phyloP scores from a whole-genome alignment of 53 echinoderm and acorn worm genomes.

The Holothuria scabra region DNA sequence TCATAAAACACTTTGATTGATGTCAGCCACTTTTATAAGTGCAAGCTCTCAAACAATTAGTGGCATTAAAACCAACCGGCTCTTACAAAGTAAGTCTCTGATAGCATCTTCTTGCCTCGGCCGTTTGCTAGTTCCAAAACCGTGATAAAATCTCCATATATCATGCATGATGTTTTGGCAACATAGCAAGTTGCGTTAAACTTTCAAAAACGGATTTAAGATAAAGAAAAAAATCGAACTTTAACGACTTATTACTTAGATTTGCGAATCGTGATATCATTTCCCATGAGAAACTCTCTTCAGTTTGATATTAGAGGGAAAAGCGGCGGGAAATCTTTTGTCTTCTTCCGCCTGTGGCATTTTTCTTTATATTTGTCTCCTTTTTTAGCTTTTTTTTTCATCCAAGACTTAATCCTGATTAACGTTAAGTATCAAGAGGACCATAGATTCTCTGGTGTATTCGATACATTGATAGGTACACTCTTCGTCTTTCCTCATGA shows the following conservation, averaged over 20 bases:
- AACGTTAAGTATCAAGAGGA: conserved; percentile 17
- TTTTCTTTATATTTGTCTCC: conserved; percentile 6
- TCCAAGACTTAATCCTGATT: conserved; percentile 22
- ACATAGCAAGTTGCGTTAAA: too few species aligned
- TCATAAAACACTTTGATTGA: too few species aligned
- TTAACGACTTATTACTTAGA: conserved; percentile 40
- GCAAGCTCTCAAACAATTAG: too few species aligned
- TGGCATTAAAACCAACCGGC: too few species aligned
- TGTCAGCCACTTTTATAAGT: too few species aligned
- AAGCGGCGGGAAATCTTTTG: conserved; percentile 33
- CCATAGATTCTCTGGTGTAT: conserved; percentile 25
- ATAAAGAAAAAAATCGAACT: conserved; percentile 11
- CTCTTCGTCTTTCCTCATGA: neutral
- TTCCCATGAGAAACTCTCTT: conserved; percentile 25
- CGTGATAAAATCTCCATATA: too few species aligned
- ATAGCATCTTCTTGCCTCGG: too few species aligned
- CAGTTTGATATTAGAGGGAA: conserved; percentile 14
- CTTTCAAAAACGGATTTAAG: too few species aligned
- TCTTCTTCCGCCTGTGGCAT: conserved; percentile 36
- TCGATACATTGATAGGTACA: neutral
- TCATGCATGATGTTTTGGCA: too few species aligned
- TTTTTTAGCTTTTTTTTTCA: neutral
- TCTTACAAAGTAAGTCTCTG: too few species aligned
- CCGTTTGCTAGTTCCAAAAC: too few species aligned
- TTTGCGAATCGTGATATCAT: conserved; percentile 38